Conservation (phyloP, 2,797 vertebrate genomes). For the Micromesistius poutassou region DNA sequence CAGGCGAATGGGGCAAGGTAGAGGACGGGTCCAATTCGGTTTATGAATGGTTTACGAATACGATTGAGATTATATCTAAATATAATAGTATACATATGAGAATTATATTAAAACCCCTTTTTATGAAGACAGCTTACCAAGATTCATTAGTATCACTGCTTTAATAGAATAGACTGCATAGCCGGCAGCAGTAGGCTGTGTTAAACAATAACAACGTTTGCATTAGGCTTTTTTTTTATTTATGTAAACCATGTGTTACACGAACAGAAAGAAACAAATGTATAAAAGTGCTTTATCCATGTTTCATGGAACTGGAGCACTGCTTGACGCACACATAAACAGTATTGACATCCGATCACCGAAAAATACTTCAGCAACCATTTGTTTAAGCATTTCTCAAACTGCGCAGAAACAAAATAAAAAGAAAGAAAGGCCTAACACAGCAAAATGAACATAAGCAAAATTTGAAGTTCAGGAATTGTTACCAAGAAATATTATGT, state of each 20-base stretch:
- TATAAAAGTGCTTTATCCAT: conserved; percentile 32
- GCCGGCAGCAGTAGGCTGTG: not conserved
- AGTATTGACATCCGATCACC: conserved; percentile 36
- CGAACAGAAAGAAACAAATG: conserved; percentile 45
- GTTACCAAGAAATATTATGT: conserved; percentile 17
- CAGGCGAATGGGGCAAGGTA: conserved; percentile 50
- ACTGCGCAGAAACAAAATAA: not conserved
- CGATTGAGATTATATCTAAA: not conserved
- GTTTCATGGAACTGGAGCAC: conserved; percentile 17
- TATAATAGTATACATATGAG: not conserved
- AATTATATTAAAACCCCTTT: not conserved
- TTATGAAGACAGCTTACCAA: not conserved
- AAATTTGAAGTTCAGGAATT: not conserved
- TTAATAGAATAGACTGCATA: not conserved
- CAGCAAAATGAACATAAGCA: not conserved
- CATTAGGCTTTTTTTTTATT: conserved; percentile 53
- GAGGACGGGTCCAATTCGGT: conserved; percentile 15
- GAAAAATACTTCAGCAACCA: conserved; percentile 1
- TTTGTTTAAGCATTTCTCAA: not conserved
- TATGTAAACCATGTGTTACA: conserved; percentile 63
- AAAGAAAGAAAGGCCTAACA: not conserved
- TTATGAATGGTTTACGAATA: not conserved
- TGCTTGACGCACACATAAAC: conserved; percentile 17
- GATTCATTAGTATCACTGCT: not conserved
- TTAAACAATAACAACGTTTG: conserved; percentile 3